Conservation (phyloP, 1,140 invertebrate genomes). For the Ectropis grisescens region DNA sequence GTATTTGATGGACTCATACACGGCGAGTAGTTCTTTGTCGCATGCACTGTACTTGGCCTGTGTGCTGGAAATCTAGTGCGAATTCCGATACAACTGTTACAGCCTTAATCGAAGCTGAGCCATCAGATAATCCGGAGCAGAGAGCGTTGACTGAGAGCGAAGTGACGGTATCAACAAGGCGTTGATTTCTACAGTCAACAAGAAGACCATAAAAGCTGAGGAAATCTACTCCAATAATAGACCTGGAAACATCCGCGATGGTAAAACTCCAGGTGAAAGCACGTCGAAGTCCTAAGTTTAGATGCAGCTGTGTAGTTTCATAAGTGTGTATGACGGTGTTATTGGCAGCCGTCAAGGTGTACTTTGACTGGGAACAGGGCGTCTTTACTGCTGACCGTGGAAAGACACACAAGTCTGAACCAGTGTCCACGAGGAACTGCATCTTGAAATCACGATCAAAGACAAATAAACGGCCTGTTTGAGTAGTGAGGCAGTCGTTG, state of each 20-base stretch:
- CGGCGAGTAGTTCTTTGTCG: constrained; percentile 3
- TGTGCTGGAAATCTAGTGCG: not conserved
- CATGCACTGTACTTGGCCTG: not conserved
- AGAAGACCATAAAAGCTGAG: constrained; percentile 25
- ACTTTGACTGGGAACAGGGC: constrained; percentile 10
- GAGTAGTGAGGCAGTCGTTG: constrained; percentile 11
- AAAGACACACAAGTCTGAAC: constrained; percentile 26
- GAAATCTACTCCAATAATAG: constrained; percentile 51
- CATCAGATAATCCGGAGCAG: not conserved
- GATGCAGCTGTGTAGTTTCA: constrained; percentile 18
- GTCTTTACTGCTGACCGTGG: constrained; percentile 15
- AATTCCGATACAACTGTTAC: constrained; percentile 11
- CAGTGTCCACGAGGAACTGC: constrained; percentile 24
- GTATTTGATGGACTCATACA: constrained; percentile 7
- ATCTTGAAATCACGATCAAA: constrained; percentile 13
- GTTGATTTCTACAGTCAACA: constrained; percentile 26
- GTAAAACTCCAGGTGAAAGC: constrained; percentile 46
- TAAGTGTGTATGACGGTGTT: constrained; percentile 35
- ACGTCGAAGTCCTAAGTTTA: constrained; percentile 36
- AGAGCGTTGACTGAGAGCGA: constrained; percentile 7
- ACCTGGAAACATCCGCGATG: constrained; percentile 38
- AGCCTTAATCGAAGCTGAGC: constrained; percentile 15
- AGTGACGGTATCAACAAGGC: constrained; percentile 17
- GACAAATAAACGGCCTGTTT: constrained; percentile 19
- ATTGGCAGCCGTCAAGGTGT: constrained; percentile 21